A percentile compares a stretch with the other conserved stretches of the same genome.
phyloP scores from a whole-genome alignment of 2,113 vertebrate species.

The Butastur rufipennis region DNA sequence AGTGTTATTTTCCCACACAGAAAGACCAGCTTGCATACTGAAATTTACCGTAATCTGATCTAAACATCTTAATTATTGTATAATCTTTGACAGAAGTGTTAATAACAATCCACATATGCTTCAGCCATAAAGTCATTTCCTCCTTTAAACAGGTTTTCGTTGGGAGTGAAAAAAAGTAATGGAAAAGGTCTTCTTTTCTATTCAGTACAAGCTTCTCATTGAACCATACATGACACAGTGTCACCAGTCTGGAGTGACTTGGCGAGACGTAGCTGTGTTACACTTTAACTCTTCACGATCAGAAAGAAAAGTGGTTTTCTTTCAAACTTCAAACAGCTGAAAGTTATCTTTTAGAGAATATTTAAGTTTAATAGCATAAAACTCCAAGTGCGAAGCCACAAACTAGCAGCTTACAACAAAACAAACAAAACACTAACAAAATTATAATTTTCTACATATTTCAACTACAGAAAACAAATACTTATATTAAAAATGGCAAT shows the following conservation, averaged over 20 bases:
- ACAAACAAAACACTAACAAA: not conserved
- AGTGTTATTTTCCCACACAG: not conserved
- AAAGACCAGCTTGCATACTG: not conserved
- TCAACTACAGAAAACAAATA: not conserved
- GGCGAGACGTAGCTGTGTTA: not conserved
- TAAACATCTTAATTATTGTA: not conserved
- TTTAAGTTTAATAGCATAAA: not conserved
- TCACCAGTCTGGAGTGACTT: not conserved
- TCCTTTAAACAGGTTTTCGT: not conserved
- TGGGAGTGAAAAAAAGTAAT: not conserved
- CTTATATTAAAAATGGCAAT: not conserved
- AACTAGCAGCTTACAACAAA: not conserved
- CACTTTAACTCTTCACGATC: not conserved
- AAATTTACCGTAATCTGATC: not conserved
- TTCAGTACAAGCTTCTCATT: not conserved
- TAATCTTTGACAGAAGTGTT: not conserved
- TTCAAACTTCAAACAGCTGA: not conserved
- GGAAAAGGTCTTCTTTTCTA: not conserved
- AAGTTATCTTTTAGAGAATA: not conserved
- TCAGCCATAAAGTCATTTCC: not conserved
- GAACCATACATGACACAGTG: not conserved
- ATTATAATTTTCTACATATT: not conserved
- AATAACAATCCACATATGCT: not conserved
- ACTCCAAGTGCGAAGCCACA: not conserved
- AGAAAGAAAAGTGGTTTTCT: not conserved